phyloP scores from a whole-genome alignment of 2,888 invertebrate species.

The Chloroclystis v-ata region DNA sequence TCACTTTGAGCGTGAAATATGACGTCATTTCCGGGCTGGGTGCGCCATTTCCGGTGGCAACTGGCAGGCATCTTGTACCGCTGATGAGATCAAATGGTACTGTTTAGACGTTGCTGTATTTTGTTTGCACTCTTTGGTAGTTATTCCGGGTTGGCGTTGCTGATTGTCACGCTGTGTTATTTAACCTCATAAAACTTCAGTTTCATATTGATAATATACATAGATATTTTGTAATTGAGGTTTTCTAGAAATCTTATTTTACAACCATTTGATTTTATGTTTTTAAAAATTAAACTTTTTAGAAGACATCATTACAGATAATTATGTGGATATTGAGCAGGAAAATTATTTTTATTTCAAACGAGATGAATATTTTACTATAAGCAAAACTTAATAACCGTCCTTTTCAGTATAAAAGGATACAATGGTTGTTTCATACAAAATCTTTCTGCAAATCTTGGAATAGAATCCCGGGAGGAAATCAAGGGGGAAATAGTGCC shows the following conservation, averaged over 20 bases:
- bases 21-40: conserved; percentile 35
- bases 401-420: neutral
- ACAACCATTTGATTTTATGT: too few species aligned
- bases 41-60: conserved; percentile 35
- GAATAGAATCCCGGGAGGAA: conserved; percentile 6
- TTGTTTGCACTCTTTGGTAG: neutral
- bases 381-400: neutral
- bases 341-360: too few species aligned
- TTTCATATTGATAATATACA: too few species aligned
- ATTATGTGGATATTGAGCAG: too few species aligned
- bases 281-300: too few species aligned
- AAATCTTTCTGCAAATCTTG: neutral
- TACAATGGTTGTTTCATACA: neutral
- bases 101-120: conserved; percentile 17
- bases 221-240: too few species aligned
- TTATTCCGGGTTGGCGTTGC: too few species aligned
- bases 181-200: too few species aligned
- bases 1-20: conserved; percentile 34
- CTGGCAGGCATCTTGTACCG: conserved; percentile 27
- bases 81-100: conserved; percentile 27
- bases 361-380: neutral
- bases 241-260: too few species aligned
- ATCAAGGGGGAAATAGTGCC: conserved; percentile 4
- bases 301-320: too few species aligned
- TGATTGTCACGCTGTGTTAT: too few species aligned